Conservation (phyloP, 1,140 invertebrate species). For the Halotydeus destructor region DNA sequence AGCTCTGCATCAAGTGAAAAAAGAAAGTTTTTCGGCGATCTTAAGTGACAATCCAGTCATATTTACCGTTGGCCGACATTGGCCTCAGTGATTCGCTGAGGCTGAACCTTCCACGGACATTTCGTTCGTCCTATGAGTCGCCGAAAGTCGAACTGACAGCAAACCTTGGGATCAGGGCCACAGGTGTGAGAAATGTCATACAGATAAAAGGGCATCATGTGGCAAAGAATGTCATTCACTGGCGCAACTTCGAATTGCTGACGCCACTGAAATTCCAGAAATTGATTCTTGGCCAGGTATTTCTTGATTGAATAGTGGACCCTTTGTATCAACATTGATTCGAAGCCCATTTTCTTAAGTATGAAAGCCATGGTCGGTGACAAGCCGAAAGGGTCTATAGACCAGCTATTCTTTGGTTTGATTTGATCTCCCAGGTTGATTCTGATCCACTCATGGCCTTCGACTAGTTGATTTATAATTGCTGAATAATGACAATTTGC, state of each 20-base stretch:
- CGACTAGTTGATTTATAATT: conserved; percentile 82
- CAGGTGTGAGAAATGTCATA: conserved; percentile 85
- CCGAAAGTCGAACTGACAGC: conserved; percentile 25
- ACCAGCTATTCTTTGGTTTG: conserved; percentile 57
- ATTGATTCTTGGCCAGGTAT: conserved; percentile 61
- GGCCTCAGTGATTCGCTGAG: conserved; percentile 53
- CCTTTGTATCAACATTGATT: conserved; percentile 24
- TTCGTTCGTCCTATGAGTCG: conserved; percentile 43
- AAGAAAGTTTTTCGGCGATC: too few species aligned
- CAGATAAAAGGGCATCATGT: conserved; percentile 81
- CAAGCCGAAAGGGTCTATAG: conserved; percentile 72
- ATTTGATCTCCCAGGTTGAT: conserved; percentile 40
- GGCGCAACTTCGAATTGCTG: conserved; percentile 42
- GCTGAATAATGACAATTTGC: conserved; percentile 78
- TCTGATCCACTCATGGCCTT: conserved; percentile 76
- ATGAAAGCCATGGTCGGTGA: conserved; percentile 56
- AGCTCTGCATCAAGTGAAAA: too few species aligned
- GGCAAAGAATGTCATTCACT: conserved; percentile 41
- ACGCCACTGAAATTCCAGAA: conserved; percentile 65
- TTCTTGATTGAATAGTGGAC: conserved; percentile 51
- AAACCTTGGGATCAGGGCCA: conserved; percentile 49
- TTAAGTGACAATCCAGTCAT: conserved; percentile 65
- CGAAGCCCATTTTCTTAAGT: conserved; percentile 45
- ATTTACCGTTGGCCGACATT: conserved; percentile 60
- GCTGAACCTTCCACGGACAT: conserved; percentile 70